These are phyloP conservation scores for Thamnophis elegans DNA, from an alignment of 2,797 vertebrate genomes.

Conservation along the genomic window DNA sequence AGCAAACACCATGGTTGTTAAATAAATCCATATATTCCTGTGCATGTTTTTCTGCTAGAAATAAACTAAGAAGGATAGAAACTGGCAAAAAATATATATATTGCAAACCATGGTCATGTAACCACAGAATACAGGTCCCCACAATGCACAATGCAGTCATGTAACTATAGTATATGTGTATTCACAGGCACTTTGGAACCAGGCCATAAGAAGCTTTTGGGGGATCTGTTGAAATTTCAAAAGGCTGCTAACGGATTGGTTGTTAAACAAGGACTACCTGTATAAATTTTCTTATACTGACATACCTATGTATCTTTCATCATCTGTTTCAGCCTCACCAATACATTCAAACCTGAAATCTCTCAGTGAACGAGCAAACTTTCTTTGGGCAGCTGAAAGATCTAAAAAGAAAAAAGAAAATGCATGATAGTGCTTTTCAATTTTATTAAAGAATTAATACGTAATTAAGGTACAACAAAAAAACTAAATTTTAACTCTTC, in stretches of 20 bases:
- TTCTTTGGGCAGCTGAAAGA: slow-evolving; percentile 89
- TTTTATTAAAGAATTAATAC: background rate
- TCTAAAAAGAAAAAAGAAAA: slow-evolving; percentile 71
- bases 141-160: background rate
- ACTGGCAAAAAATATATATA: too few relatives aligned
- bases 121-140: background rate
- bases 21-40: background rate
- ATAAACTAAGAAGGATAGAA: background rate
- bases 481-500: background rate
- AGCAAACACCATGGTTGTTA: background rate
- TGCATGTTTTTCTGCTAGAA: background rate
- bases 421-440: background rate
- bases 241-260: background rate
- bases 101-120: background rate
- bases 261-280: background rate
- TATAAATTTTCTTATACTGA: background rate
- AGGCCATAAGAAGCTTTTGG: background rate
- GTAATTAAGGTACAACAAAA: background rate
- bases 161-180: background rate
- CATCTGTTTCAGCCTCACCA: slow-evolving; percentile 95
- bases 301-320: slow-evolving; percentile 93
- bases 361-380: slow-evolving; percentile 92
- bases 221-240: background rate
- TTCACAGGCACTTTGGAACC: background rate
- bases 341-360: slow-evolving; percentile 98